Conservation (phyloP, 2,113 vertebrate genomes). For the Aviceda subcristata region DNA sequence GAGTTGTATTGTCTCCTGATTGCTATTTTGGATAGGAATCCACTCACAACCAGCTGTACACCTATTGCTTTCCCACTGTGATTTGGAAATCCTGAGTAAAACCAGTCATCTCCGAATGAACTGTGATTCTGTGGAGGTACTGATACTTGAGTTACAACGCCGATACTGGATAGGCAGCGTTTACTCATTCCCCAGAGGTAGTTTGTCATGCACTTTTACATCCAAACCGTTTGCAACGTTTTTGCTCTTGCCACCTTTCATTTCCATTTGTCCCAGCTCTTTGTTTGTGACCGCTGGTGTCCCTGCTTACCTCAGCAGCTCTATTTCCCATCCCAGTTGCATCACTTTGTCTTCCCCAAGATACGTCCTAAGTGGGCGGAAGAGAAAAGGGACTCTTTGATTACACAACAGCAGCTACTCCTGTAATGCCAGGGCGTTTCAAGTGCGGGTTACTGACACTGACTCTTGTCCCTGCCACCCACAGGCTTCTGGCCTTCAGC, state of each 20-base stretch:
- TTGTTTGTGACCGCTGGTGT: background rate
- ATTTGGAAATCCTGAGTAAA: background rate
- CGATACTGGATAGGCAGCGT: background rate
- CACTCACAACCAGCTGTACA: background rate
- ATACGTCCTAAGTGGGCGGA: accelerated
- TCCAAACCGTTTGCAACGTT: accelerated
- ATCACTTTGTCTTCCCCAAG: background rate
- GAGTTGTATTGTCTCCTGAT: background rate
- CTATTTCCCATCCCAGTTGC: background rate
- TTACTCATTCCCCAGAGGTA: background rate
- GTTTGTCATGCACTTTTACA: background rate
- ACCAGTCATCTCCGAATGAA: background rate
- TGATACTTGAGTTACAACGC: background rate
- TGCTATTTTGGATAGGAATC: background rate
- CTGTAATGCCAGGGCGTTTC: background rate
- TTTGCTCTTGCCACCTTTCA: background rate
- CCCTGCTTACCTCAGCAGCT: background rate
- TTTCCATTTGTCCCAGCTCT: background rate
- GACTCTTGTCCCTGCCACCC: background rate
- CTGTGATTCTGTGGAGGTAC: background rate
- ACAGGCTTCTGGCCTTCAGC: background rate
- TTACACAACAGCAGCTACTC: background rate
- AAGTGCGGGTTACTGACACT: background rate
- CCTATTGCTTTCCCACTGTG: background rate
- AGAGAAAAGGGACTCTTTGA: background rate